phyloP scores from a whole-genome alignment of 1,140 invertebrate genomes.

The Eumaeus atala region DNA sequence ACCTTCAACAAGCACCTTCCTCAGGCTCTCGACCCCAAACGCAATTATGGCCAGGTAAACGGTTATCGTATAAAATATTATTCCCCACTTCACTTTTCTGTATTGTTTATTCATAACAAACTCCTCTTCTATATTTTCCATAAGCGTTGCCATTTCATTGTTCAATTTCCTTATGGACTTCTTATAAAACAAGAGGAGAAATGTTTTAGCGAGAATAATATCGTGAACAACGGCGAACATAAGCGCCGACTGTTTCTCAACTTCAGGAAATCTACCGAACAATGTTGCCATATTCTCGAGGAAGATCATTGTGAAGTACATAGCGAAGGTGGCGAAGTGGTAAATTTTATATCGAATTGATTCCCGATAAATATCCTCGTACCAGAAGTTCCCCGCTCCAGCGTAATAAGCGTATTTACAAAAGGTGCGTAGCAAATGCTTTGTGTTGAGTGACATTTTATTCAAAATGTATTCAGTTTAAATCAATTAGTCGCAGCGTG shows the following conservation, averaged over 20 bases:
- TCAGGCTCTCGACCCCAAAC: slow-evolving; percentile 52
- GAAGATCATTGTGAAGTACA: slow-evolving; percentile 54
- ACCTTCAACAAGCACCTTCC: slow-evolving; percentile 50
- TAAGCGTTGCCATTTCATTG: slow-evolving; percentile 47
- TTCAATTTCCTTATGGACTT: slow-evolving; percentile 58
- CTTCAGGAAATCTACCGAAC: slow-evolving; percentile 53
- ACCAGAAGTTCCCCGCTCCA: slow-evolving; percentile 54
- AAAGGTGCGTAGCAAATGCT: slow-evolving; percentile 35
- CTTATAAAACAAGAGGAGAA: slow-evolving; percentile 48
- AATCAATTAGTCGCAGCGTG: background rate
- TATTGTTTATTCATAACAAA: slow-evolving; percentile 47
- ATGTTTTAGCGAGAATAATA: slow-evolving; percentile 61
- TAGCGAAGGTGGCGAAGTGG: slow-evolving; percentile 39
- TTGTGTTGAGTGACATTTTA: slow-evolving; percentile 42
- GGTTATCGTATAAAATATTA: slow-evolving; percentile 44
- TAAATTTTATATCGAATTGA: slow-evolving; percentile 42
- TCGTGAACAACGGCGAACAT: slow-evolving; percentile 63
- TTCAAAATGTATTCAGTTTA: background rate
- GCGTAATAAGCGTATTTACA: slow-evolving; percentile 53
- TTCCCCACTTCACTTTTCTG: slow-evolving; percentile 47
- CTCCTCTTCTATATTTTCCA: slow-evolving; percentile 45
- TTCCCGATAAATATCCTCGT: slow-evolving; percentile 41
- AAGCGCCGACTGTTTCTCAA: slow-evolving; percentile 58
- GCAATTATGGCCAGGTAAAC: slow-evolving; percentile 54
- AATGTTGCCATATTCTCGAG: slow-evolving; percentile 58